Conservation (phyloP, 2,113 vertebrate genomes). For the Carlito syrichta region DNA sequence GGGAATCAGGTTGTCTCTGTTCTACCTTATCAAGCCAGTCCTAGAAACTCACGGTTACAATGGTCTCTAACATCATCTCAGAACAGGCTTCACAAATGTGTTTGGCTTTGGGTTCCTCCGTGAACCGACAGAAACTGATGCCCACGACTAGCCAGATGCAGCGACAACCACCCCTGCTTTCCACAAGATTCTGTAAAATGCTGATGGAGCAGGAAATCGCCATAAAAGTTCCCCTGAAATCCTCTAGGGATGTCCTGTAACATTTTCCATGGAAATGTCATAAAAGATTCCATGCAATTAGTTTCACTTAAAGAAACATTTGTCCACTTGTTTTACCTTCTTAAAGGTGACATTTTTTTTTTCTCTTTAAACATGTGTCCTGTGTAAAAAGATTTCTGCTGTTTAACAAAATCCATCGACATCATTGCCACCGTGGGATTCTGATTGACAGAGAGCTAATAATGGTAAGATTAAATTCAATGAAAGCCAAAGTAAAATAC, state of each 20-base stretch:
- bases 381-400: constrained; percentile 16
- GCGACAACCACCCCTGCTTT: constrained; percentile 24
- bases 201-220: constrained; percentile 68
- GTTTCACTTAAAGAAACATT: constrained; percentile 72
- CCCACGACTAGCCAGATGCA: constrained; percentile 2
- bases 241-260: constrained; percentile 75
- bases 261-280: constrained; percentile 78
- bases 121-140: neutral
- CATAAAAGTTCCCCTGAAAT: constrained; percentile 73
- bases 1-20: neutral
- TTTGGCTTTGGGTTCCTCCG: neutral
- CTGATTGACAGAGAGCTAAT: constrained; percentile 18
- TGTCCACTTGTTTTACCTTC: constrained; percentile 70
- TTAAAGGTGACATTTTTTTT: constrained; percentile 37
- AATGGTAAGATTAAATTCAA: constrained; percentile 23
- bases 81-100: neutral
- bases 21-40: too few relatives aligned
- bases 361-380: constrained; percentile 19
- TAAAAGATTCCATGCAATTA: constrained; percentile 76
- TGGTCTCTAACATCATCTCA: neutral
- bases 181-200: constrained; percentile 61
- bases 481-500: neutral
- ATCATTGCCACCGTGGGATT: neutral
- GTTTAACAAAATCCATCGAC: constrained; percentile 37
- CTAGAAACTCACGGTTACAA: neutral